Evolutionary conservation across 2,888 invertebrate genomes (phyloP).

Genomic region (Axea sp.): DNA sequence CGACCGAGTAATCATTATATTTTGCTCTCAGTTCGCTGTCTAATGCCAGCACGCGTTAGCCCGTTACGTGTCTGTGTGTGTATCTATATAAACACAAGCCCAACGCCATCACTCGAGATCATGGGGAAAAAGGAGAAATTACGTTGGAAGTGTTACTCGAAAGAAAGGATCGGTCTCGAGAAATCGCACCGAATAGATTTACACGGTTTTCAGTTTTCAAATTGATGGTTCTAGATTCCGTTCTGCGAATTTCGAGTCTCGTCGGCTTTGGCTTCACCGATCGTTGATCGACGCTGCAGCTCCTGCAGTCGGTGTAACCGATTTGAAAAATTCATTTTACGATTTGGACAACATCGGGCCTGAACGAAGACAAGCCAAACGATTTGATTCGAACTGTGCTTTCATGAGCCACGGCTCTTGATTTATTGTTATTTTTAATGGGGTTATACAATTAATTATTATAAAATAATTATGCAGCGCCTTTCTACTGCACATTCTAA

Average conservation of each 20-base stretch:
- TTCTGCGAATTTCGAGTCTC: too few species aligned
- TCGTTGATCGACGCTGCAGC: too few species aligned
- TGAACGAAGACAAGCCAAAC: too few species aligned
- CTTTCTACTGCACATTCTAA: conserved; percentile 23
- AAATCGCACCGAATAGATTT: conserved; percentile 38
- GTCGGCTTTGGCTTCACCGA: too few species aligned
- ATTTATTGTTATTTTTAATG: too few species aligned
- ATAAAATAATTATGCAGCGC: conserved; percentile 28
- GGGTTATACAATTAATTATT: conserved; percentile 42
- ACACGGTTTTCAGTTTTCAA: conserved; percentile 18
- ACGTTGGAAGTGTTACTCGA: conserved; percentile 56
- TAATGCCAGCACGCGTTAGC: conserved; percentile 16
- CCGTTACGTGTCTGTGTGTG: conserved; percentile 8
- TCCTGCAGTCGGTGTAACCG: too few species aligned
- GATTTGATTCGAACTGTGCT: too few species aligned
- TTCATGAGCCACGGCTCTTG: too few species aligned
- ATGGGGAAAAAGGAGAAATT: conserved; percentile 47
- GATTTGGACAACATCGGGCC: too few species aligned
- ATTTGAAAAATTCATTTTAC: too few species aligned
- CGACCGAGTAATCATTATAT: conserved; percentile 52
- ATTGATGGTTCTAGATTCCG: not conserved
- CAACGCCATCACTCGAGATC: conserved; percentile 38
- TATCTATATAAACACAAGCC: not conserved
- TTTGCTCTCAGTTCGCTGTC: conserved; percentile 40
- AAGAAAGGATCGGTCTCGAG: conserved; percentile 50